Percentiles rank a stretch among this genome's conserved stretches.
These are phyloP conservation scores for Drosophila sproati DNA, from an alignment of 1,140 invertebrate species.

Conservation along the genomic window DNA sequence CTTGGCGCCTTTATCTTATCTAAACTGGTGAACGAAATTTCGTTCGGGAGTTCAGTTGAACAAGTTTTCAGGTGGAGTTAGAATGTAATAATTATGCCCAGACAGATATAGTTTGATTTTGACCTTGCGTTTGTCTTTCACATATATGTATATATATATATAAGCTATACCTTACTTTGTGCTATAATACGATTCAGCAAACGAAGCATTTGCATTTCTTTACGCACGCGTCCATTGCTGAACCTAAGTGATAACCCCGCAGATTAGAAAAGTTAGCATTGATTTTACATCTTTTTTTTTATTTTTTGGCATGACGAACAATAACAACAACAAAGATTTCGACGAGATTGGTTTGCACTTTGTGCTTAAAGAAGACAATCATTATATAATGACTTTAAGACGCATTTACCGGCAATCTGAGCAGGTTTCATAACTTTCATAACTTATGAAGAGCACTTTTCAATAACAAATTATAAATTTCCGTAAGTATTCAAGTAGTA, in stretches of 20 bases:
- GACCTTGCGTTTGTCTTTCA: constrained; percentile 70
- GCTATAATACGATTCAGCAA: constrained; percentile 13
- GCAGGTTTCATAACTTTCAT: not conserved
- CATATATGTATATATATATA: too few species aligned
- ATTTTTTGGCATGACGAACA: constrained; percentile 36
- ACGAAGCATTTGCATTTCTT: constrained; percentile 55
- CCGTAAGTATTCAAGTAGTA: not conserved
- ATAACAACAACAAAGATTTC: constrained; percentile 4
- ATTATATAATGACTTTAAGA: constrained; percentile 18
- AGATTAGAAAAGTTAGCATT: constrained; percentile 64
- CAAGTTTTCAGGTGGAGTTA: constrained; percentile 20
- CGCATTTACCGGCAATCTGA: constrained; percentile 28
- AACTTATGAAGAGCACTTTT: constrained; percentile 28
- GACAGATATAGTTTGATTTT: constrained; percentile 19
- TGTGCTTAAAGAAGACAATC: constrained; percentile 19
- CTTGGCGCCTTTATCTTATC: constrained; percentile 59
- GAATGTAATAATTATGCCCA: not conserved
- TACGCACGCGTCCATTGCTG: constrained; percentile 34
- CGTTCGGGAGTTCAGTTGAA: constrained; percentile 41
- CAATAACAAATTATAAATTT: constrained; percentile 1
- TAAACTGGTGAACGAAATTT: constrained; percentile 36
- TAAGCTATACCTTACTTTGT: constrained; percentile 58
- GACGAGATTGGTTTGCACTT: constrained; percentile 53
- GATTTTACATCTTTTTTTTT: constrained; percentile 47
- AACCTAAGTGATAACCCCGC: constrained; percentile 63